These are phyloP conservation scores for Platerodrilus igneus DNA, from an alignment of 2,888 invertebrate species.

Conservation along the genomic window DNA sequence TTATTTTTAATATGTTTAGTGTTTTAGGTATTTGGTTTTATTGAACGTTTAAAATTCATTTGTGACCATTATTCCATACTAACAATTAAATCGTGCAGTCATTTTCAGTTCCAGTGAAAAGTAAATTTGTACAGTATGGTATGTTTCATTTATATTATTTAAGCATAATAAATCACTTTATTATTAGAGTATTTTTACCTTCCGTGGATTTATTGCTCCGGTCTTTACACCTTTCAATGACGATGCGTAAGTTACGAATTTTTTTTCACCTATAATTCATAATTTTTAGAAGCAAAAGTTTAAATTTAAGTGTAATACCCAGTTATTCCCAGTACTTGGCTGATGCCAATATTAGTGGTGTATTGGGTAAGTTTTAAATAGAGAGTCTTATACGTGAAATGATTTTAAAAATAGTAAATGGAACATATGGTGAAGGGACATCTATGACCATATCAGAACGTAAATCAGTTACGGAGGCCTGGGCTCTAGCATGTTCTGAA, in stretches of 20 bases:
- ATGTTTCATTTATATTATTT: no score
- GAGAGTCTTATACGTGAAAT: neutral
- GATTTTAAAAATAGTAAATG: constrained; percentile 58
- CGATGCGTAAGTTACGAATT: constrained; percentile 47
- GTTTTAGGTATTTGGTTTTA: no score
- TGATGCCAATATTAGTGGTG: constrained; percentile 58
- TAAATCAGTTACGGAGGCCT: constrained; percentile 60
- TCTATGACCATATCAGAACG: constrained; percentile 64
- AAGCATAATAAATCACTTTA: constrained; percentile 13
- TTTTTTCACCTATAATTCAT: neutral
- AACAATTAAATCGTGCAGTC: no score
- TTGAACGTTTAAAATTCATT: no score
- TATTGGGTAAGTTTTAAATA: constrained; percentile 66
- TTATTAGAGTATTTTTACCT: constrained; percentile 52
- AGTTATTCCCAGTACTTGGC: constrained; percentile 62
- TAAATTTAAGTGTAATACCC: constrained; percentile 43
- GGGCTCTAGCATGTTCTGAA: constrained; percentile 55
- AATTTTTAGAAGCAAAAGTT: constrained; percentile 26
- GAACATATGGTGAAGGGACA: constrained; percentile 74
- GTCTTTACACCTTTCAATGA: constrained; percentile 65
- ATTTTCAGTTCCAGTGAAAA: no score
- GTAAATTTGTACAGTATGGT: no score
- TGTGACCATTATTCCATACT: no score
- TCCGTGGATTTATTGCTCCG: constrained; percentile 64
- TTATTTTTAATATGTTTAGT: no score